Conservation (phyloP, 2,113 vertebrate species). For the Anseranas semipalmata region DNA sequence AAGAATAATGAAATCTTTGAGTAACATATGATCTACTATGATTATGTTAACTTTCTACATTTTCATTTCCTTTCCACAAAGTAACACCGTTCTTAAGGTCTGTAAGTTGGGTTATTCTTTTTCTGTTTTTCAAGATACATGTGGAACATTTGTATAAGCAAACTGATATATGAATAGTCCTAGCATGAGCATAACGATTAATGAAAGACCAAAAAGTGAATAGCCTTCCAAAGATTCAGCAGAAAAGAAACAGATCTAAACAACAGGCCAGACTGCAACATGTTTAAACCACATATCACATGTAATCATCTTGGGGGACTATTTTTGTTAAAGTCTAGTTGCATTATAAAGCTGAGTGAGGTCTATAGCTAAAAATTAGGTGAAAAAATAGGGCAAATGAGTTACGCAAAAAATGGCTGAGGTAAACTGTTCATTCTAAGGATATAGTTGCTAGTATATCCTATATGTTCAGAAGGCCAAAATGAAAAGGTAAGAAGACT, state of each 20-base stretch:
- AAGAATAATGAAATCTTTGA: neutral
- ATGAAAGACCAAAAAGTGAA: neutral
- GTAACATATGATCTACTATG: neutral
- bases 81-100: neutral
- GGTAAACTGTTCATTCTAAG: neutral
- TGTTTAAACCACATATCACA: neutral
- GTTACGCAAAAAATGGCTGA: neutral
- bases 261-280: fast-evolving
- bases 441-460: neutral
- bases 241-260: neutral
- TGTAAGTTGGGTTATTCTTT: neutral
- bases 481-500: neutral
- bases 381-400: neutral
- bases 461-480: neutral
- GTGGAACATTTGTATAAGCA: neutral
- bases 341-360: neutral
- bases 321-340: neutral
- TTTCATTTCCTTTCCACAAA: neutral
- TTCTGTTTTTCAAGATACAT: neutral
- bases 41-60: neutral
- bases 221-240: neutral
- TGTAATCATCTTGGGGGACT: neutral
- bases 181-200: neutral
- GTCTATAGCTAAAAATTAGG: neutral
- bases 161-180: neutral